Evolutionary conservation across 2,888 invertebrate genomes (phyloP), one percentile per base, ranked within the genome.

Genomic region (Troides aeacus): DNA sequence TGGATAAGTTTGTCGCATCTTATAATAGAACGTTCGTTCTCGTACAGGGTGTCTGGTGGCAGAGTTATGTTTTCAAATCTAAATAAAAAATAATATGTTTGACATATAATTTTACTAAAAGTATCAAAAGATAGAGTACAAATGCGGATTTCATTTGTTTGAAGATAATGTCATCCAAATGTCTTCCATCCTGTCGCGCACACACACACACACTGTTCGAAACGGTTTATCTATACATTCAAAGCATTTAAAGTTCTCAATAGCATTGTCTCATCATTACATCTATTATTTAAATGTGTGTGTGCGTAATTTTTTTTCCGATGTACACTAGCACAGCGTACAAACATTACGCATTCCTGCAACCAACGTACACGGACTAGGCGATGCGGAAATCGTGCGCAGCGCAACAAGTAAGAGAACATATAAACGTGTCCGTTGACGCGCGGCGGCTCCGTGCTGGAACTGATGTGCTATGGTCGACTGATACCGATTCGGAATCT

Each of bases 381-480:
- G 97, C 98, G 94, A 98, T 96, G 84, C 98, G 98, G 75, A 98
- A 95, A 87, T 99, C 99, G 2, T 99, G 99, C 97, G 88, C 99
- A 99, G 93, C 99, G 99, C 68, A 99, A 94, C 91, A 99, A 99
- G 87, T 99, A 99, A 39, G 97, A 97, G 86, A 99, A 98, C 96
- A 99, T 97, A 89, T 97, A 99, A 64, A 99, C 92, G 85, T 98
- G 97, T 81, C 95, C 95, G 86, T 99, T 98, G 75, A 97, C 97
- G 86, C 98, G 98, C 0, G 97, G 97, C 15, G 97, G 97, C 74
- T 95, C 93, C 42, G 96, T 94, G n/a, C n/a, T n/a, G n/a, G n/a
- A n/a, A n/a, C n/a, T n/a, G n/a, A n/a, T n/a, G n/a, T n/a, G n/a
- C n/a, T n/a, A n/a, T n/a, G n/a, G n/a, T n/a, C n/a, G n/a, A n/a